Conservation (phyloP, 2,113 vertebrate species). For the Nibea albiflora region DNA sequence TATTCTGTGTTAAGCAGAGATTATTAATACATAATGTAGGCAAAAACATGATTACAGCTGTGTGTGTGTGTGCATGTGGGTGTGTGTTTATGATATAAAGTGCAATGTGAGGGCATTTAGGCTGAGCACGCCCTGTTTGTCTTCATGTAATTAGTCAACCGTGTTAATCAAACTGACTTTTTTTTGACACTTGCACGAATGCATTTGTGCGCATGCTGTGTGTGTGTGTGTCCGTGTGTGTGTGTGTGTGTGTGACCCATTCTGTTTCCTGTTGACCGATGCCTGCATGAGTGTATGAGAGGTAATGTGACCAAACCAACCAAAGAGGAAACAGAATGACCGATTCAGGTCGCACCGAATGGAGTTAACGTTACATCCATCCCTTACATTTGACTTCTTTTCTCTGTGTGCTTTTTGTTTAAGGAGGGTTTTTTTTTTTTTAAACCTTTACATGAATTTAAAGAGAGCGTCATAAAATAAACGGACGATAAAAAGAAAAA, state of each 20-base stretch:
- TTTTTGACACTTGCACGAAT: slow-evolving; percentile 40
- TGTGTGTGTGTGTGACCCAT: slow-evolving; percentile 37
- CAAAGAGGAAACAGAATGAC: slow-evolving; percentile 43
- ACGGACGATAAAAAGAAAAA: slow-evolving; percentile 29
- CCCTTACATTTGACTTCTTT: slow-evolving; percentile 20
- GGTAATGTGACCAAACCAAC: slow-evolving; percentile 36
- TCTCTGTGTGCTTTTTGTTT: slow-evolving; percentile 70
- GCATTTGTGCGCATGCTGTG: slow-evolving; percentile 36
- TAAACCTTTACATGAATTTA: slow-evolving; percentile 19
- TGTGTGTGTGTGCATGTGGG: slow-evolving; percentile 2
- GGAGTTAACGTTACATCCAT: slow-evolving; percentile 41
- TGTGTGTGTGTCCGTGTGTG: slow-evolving; percentile 40
- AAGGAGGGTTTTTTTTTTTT: slow-evolving; percentile 17
- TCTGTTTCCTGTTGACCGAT: slow-evolving; percentile 46
- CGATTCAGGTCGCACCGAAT: slow-evolving; percentile 29
- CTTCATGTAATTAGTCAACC: slow-evolving; percentile 44
- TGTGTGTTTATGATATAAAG: slow-evolving; percentile 68
- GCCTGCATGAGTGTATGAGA: slow-evolving; percentile 23
- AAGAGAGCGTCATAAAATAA: slow-evolving; percentile 48
- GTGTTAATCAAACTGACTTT: slow-evolving; percentile 15
- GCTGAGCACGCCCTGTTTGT: slow-evolving; percentile 51
- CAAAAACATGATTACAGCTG: slow-evolving; percentile 41
- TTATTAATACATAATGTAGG: slow-evolving; percentile 37
- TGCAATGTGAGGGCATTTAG: slow-evolving; percentile 76
- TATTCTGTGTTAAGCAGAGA: slow-evolving; percentile 28